Evolutionary conservation across 2,797 vertebrate genomes (phyloP), one percentile per base, ranked within the genome.

Genomic region (Centroberyx gerrardi): DNA sequence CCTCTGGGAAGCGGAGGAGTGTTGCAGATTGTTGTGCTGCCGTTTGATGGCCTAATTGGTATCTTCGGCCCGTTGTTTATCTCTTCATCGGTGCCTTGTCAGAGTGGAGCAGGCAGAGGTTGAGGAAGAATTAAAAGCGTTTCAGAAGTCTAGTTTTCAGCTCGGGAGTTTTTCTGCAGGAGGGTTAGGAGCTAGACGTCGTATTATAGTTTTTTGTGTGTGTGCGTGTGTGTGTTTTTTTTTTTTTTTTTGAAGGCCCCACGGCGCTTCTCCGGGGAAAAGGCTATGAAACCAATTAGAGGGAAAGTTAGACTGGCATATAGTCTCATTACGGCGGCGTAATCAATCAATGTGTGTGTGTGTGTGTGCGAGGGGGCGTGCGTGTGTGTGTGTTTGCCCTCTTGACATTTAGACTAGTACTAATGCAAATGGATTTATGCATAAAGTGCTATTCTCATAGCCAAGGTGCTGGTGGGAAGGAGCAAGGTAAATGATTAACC

Each of bases 41-140:
- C 22, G 52, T 84, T 85, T 81, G 83, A 88, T 51, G 61, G 84
- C 49, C 82, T 90, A 90, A 91, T 91, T 91, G 85, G 74, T 76
- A 66, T 87, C 87, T 81, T 54, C 28, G n/a, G 82, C 78, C 70
- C 29, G 52, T 87, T 88, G 87, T 90, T 90, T 88, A 74, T 85
- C 68, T 80, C 84, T 74, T 89, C 75, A 78, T 78, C 38, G 48
- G 67, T 27, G n/a, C 49, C 63, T 86, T 58, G 5, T 82, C 85
- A 68, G 38, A 79, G 68, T n/a, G 64, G 75, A 51, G 66, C 68
- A 79, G 78, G 80, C 75, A 54, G 63, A 66, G 81, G 83, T 65
- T 78, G 78, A 81, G 69, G 14, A 71, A 75, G 74, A 83, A 87
- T 88, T 85, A 81, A 88, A 88, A 85, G 53, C 0, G 2, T 72